Evolutionary conservation across 1,140 invertebrate species (phyloP).

Genomic region (Heliconius eleuchia): DNA sequence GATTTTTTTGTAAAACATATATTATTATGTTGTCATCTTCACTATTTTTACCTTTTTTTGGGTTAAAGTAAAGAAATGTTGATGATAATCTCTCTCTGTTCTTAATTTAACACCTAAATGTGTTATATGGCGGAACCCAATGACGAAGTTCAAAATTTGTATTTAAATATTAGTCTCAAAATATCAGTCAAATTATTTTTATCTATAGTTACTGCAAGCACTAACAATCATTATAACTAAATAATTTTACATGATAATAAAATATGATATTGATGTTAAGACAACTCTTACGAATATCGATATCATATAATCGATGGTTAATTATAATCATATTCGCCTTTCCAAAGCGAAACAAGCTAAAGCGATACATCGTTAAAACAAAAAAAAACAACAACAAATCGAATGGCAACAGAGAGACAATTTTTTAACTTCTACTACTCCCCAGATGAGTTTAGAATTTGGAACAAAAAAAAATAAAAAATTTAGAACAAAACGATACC

Average conservation of each 20-base stretch:
- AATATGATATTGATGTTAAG: too few relatives aligned
- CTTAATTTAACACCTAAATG: too few relatives aligned
- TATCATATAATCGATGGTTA: neutral
- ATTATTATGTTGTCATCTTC: neutral
- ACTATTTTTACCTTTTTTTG: too few relatives aligned
- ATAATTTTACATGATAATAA: too few relatives aligned
- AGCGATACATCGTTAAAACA: slow-evolving; percentile 9
- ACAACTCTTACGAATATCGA: neutral
- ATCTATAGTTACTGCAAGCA: too few relatives aligned
- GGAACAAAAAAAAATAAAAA: slow-evolving; percentile 54
- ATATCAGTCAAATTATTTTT: too few relatives aligned
- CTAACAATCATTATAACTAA: too few relatives aligned
- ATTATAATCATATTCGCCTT: neutral
- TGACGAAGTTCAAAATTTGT: too few relatives aligned
- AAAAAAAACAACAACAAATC: slow-evolving; percentile 32
- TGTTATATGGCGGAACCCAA: too few relatives aligned
- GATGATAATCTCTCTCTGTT: too few relatives aligned
- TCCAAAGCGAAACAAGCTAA: neutral
- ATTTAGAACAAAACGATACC: slow-evolving; percentile 70
- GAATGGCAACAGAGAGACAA: slow-evolving; percentile 54
- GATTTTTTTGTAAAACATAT: neutral
- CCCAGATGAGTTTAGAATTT: slow-evolving; percentile 69
- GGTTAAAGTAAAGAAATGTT: too few relatives aligned
- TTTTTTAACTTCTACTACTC: slow-evolving; percentile 66
- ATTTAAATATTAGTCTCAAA: too few relatives aligned